These are phyloP conservation scores for Coenonympha arcania DNA, from an alignment of 2,888 invertebrate genomes.

Conservation along the genomic window DNA sequence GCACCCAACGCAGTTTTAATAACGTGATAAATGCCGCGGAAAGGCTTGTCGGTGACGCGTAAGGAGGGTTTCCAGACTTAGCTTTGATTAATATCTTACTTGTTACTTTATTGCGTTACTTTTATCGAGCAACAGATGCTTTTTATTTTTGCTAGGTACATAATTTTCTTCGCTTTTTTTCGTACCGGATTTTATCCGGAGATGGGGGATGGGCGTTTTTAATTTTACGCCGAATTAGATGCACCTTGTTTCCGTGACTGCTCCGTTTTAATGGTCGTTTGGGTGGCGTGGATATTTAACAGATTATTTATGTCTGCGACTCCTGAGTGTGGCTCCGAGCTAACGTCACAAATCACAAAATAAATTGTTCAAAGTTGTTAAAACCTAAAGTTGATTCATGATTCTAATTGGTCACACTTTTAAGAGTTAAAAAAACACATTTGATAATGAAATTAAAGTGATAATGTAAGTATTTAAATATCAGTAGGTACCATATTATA, in stretches of 20 bases:
- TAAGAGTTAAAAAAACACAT: no score
- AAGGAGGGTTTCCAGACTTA: constrained; percentile 48
- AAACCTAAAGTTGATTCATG: no score
- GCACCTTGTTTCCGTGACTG: constrained; percentile 44
- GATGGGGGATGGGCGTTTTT: constrained; percentile 21
- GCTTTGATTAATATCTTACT: constrained; percentile 52
- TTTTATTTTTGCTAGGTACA: constrained; percentile 59
- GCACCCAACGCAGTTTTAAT: constrained; percentile 68
- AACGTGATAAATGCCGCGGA: constrained; percentile 72
- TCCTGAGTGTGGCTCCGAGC: not conserved
- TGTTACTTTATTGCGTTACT: constrained; percentile 49
- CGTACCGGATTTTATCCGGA: not conserved
- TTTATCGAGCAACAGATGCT: constrained; percentile 64
- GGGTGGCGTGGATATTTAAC: constrained; percentile 6
- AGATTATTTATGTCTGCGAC: constrained; percentile 10
- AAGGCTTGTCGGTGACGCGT: constrained; percentile 70
- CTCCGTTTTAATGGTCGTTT: constrained; percentile 25
- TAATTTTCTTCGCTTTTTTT: constrained; percentile 42
- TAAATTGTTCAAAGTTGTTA: not conserved
- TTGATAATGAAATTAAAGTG: no score
- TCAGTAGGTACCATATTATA: no score
- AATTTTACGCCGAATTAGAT: constrained; percentile 57
- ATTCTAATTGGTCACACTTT: no score
- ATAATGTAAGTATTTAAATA: no score
- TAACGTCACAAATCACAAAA: not conserved